Percentiles rank a stretch among this genome's conserved stretches.
phyloP scores from a whole-genome alignment of 2,888 invertebrate genomes.

The Lasioglossum oenotherae region DNA sequence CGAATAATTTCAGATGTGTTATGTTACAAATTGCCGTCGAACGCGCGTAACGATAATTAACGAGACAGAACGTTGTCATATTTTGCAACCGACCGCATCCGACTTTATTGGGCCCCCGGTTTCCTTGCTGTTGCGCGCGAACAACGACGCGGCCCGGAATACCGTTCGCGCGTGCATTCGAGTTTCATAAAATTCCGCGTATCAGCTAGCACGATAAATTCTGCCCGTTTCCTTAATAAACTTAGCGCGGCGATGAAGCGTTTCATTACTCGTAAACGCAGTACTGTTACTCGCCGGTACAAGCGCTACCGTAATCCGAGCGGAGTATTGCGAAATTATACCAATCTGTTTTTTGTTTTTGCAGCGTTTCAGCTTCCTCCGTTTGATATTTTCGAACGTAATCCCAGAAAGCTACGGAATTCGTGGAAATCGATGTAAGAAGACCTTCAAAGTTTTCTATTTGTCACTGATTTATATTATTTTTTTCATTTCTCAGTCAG shows the following conservation, averaged over 20 bases:
- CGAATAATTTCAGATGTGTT: conserved; percentile 22
- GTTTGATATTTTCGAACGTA: not conserved
- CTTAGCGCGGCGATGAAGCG: conserved; percentile 37
- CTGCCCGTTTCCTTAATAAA: conserved; percentile 55
- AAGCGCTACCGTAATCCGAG: not conserved
- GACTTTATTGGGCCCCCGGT: not conserved
- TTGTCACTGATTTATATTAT: too few species aligned
- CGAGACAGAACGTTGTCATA: not conserved
- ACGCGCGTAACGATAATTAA: conserved; percentile 22
- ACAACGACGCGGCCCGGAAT: not conserved
- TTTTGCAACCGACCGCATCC: not conserved
- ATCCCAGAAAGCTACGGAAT: too few species aligned
- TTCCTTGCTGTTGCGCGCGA: not conserved
- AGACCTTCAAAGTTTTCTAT: too few species aligned
- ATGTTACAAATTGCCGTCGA: conserved; percentile 4
- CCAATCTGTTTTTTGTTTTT: not conserved
- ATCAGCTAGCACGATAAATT: conserved; percentile 45
- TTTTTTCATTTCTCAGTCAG: too few species aligned
- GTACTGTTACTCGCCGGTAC: not conserved
- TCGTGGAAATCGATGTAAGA: too few species aligned
- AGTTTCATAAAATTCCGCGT: conserved; percentile 20
- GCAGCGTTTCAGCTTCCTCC: not conserved
- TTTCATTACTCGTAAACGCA: conserved; percentile 56
- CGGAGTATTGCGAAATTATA: not conserved
- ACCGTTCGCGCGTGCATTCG: not conserved